Conservation (phyloP, 2,888 invertebrate genomes). For the Stenoptilia bipunctidactyla region DNA sequence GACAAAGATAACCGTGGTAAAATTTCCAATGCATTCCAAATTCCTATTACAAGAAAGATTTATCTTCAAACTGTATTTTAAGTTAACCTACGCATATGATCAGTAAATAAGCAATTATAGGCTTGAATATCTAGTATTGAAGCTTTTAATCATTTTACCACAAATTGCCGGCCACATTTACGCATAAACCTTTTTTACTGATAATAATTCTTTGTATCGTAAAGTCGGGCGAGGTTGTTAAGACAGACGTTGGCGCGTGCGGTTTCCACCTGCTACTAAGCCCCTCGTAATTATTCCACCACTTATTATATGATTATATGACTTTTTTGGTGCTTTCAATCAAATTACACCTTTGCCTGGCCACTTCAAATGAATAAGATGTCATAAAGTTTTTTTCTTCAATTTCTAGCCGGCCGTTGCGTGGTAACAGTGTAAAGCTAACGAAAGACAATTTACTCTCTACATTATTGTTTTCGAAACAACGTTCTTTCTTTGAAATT, state of each 20-base stretch:
- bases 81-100: no score
- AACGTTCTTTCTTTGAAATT: no score
- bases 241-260: conserved; percentile 34
- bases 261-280: conserved; percentile 55
- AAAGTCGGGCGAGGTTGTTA: neutral
- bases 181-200: neutral
- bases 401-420: neutral
- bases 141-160: neutral
- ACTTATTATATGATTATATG: conserved; percentile 69
- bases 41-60: no score
- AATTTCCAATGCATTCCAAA: no score
- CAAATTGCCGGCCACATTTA: neutral
- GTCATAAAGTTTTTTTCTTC: conserved; percentile 59
- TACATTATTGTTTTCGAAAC: no score
- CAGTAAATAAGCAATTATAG: no score
- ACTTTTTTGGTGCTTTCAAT: conserved; percentile 71
- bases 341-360: conserved; percentile 67
- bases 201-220: neutral
- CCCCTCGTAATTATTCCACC: conserved; percentile 66
- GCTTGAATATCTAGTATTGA: no score
- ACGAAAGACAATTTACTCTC: no score
- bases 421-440: conserved; percentile 53
- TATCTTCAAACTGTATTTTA: no score
- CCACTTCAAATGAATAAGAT: conserved; percentile 63
- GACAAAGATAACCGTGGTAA: no score